A percentile compares a stretch with the other conserved stretches of the same genome.
Conservation (phyloP, 2,797 vertebrate genomes). For the Euthynnus affinis region DNA sequence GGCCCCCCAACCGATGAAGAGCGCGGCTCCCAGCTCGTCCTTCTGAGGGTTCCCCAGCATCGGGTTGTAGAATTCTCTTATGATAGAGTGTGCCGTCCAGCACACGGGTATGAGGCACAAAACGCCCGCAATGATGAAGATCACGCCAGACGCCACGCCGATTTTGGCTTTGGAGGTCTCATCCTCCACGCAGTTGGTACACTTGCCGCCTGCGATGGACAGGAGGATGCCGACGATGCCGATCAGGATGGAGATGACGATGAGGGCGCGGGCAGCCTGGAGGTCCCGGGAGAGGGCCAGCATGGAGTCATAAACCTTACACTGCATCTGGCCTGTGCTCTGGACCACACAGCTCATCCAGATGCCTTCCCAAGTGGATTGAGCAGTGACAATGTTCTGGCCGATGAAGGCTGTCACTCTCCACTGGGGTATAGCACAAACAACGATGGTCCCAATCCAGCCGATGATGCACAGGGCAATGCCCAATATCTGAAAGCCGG, state of each 20-base stretch:
- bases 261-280: slow-evolving; percentile 91
- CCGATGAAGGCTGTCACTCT: slow-evolving; percentile 91
- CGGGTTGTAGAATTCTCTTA: slow-evolving; percentile 93
- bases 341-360: slow-evolving; percentile 97
- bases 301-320: slow-evolving; percentile 95
- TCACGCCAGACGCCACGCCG: slow-evolving; percentile 84
- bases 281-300: slow-evolving; percentile 88
- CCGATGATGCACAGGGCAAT: slow-evolving; percentile 90
- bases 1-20: slow-evolving; percentile 94
- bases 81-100: slow-evolving; percentile 91
- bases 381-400: slow-evolving; percentile 91
- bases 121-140: slow-evolving; percentile 88
- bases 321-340: slow-evolving; percentile 98
- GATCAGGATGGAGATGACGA: slow-evolving; percentile 88
- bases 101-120: slow-evolving; percentile 91
- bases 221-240: slow-evolving; percentile 88
- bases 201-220: slow-evolving; percentile 90
- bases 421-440: slow-evolving; percentile 93
- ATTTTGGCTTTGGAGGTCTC: slow-evolving; percentile 88
- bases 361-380: slow-evolving; percentile 93
- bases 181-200: slow-evolving; percentile 95
- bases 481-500: slow-evolving; percentile 93
- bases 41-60: slow-evolving; percentile 81
- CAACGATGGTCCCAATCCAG: slow-evolving; percentile 91
- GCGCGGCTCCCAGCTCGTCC: slow-evolving; percentile 89